phyloP scores from a whole-genome alignment of 2,113 vertebrate genomes.

The Mesitornis unicolor region DNA sequence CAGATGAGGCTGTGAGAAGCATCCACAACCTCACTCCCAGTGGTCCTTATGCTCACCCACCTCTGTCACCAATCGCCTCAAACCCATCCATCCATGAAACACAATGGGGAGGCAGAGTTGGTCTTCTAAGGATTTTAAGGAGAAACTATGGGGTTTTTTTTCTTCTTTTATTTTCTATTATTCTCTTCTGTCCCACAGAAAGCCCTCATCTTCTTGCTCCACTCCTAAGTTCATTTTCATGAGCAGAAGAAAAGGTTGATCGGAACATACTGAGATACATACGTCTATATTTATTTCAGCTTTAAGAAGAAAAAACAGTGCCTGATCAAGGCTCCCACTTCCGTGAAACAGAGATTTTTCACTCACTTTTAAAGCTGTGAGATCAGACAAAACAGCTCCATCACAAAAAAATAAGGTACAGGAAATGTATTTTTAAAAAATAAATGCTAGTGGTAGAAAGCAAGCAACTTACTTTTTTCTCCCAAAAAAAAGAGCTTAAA shows the following conservation, averaged over 20 bases:
- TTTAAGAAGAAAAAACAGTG: neutral
- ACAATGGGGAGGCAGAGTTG: neutral
- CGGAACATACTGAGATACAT: neutral
- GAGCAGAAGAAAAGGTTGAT: neutral
- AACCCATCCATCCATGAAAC: neutral
- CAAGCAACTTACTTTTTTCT: neutral
- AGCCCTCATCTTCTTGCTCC: neutral
- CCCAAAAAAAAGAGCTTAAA: neutral
- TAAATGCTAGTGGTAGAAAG: neutral
- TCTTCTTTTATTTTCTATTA: neutral
- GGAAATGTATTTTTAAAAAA: neutral
- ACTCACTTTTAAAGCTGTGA: neutral
- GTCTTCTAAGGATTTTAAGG: neutral
- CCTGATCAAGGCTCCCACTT: neutral
- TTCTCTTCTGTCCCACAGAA: neutral
- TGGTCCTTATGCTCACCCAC: neutral
- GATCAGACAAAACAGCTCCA: conserved; percentile 4
- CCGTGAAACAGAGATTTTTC: neutral
- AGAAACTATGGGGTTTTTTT: neutral
- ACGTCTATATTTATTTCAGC: neutral
- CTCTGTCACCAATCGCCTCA: neutral
- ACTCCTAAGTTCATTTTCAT: neutral
- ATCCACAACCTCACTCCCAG: neutral
- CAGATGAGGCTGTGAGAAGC: neutral
- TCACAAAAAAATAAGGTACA: neutral